A percentile compares a stretch with the other conserved stretches of the same genome.
Conservation (phyloP, 2,113 vertebrate species). For the Gasterosteus nipponicus region DNA sequence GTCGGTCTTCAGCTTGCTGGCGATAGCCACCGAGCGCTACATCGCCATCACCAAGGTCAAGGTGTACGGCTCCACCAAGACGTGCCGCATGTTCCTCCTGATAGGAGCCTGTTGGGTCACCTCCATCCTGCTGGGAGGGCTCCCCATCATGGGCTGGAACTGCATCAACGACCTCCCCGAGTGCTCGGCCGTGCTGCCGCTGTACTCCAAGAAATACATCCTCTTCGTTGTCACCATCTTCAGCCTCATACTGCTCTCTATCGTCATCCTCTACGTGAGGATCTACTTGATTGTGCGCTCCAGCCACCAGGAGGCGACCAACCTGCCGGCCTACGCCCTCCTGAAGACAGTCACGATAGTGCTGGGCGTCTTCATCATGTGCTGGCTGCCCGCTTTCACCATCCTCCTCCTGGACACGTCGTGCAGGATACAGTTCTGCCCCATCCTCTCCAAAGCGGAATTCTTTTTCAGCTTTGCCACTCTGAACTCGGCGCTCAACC, state of each 20-base stretch:
- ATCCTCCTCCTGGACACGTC: constrained; percentile 90
- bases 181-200: constrained; percentile 92
- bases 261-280: constrained; percentile 89
- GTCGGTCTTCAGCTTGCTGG: constrained; percentile 93
- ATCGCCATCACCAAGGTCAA: constrained; percentile 94
- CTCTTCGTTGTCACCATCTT: constrained; percentile 92
- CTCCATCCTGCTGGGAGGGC: constrained; percentile 87
- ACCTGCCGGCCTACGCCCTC: constrained; percentile 84
- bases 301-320: constrained; percentile 90
- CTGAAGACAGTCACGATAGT: constrained; percentile 97
- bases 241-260: constrained; percentile 88
- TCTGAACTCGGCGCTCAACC: constrained; percentile 94
- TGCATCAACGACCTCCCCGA: constrained; percentile 84
- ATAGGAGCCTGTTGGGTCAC: constrained; percentile 93
- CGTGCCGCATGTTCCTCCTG: constrained; percentile 92
- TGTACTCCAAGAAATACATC: constrained; percentile 93
- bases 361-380: constrained; percentile 94
- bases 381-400: constrained; percentile 93
- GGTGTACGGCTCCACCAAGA: constrained; percentile 88
- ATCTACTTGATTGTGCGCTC: constrained; percentile 95
- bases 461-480: constrained; percentile 93
- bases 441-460: constrained; percentile 84
- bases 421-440: constrained; percentile 81
- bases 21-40: constrained; percentile 94
- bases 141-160: constrained; percentile 98